A percentile compares a stretch with the other conserved stretches of the same genome.
Evolutionary conservation across 2,888 invertebrate genomes (phyloP).

Genomic region (Plusia festucae): DNA sequence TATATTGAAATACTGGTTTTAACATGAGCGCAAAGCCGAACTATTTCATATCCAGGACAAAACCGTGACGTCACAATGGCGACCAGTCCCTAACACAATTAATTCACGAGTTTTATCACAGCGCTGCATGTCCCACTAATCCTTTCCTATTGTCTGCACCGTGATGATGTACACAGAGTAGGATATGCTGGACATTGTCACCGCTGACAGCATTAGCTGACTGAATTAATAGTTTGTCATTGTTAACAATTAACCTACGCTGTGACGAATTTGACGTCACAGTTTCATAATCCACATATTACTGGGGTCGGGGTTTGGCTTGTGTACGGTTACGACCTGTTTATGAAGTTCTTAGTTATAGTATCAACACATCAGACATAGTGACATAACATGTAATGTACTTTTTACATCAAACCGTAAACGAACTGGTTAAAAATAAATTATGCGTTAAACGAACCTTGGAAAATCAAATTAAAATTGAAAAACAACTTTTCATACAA

Average conservation of each 20-base stretch:
- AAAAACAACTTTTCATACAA: too few species aligned
- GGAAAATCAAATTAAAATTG: too few species aligned
- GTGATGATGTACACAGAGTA: constrained; percentile 46
- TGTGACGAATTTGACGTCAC: constrained; percentile 35
- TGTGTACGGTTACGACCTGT: not conserved
- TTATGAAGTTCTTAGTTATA: not conserved
- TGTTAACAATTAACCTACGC: constrained; percentile 54
- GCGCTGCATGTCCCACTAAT: constrained; percentile 54
- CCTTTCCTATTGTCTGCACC: constrained; percentile 51
- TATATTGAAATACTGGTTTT: not conserved
- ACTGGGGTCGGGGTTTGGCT: not conserved
- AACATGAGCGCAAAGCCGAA: constrained; percentile 28
- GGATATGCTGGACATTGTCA: constrained; percentile 51
- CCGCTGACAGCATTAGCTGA: constrained; percentile 52
- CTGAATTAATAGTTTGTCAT: constrained; percentile 60
- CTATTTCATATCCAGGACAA: constrained; percentile 23
- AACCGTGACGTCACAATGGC: constrained; percentile 29
- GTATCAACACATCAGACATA: not conserved
- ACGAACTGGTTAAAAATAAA: too few species aligned
- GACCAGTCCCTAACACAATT: constrained; percentile 42
- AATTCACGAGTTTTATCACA: constrained; percentile 57
- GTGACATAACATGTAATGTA: not conserved
- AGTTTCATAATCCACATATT: constrained; percentile 14
- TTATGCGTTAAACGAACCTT: too few species aligned
- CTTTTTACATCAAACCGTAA: too few species aligned